Evolutionary conservation across 2,113 vertebrate species (phyloP).

Genomic region (Ia io): DNA sequence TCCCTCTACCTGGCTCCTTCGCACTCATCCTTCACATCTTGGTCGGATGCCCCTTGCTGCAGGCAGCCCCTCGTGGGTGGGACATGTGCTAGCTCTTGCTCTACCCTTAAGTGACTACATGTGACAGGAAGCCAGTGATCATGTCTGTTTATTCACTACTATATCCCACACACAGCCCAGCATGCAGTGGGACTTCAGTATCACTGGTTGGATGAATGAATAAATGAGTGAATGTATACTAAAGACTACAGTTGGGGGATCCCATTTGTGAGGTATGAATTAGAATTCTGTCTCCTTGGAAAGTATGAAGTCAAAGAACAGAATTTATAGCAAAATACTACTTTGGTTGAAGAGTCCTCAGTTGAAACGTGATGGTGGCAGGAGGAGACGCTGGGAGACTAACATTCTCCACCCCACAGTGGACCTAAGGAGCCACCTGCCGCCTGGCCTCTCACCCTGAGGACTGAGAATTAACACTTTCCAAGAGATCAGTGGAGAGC

Average conservation of each 20-base stretch:
- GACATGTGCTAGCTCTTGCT: background rate
- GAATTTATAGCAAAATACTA: background rate
- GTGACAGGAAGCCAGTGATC: background rate
- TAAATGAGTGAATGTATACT: background rate
- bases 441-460: background rate
- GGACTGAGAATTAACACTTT: background rate
- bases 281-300: background rate
- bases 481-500: constrained; percentile 11
- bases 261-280: background rate
- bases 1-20: background rate
- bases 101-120: background rate
- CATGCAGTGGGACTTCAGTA: background rate
- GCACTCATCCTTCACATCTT: background rate
- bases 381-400: background rate
- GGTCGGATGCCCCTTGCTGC: background rate
- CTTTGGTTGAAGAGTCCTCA: background rate
- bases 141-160: background rate
- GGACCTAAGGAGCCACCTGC: background rate
- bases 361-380: background rate
- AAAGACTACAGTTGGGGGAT: background rate
- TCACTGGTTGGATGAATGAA: background rate
- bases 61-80: background rate
- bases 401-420: no score
- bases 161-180: background rate
- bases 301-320: background rate